Evolutionary conservation across 2,113 vertebrate genomes (phyloP).

Genomic region (Naja naja): DNA sequence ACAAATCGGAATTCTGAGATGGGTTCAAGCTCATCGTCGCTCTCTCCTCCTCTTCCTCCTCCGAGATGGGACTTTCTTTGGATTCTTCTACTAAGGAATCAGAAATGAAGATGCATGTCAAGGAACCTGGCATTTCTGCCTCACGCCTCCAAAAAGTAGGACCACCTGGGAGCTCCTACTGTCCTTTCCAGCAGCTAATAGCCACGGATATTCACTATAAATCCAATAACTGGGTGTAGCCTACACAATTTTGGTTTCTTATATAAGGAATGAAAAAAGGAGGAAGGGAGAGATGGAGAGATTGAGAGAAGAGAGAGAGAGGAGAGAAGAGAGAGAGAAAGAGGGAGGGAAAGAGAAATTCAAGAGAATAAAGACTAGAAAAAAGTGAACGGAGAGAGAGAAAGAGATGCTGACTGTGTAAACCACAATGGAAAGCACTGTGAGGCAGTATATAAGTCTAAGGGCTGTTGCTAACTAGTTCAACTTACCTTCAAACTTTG

Average conservation of each 20-base stretch:
- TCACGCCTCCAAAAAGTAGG: not conserved
- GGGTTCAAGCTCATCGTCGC: slow-evolving; percentile 72
- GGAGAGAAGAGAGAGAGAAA: no score
- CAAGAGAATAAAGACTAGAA: not conserved
- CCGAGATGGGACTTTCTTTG: slow-evolving; percentile 76
- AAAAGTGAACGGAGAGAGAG: no score
- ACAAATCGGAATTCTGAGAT: slow-evolving; percentile 95
- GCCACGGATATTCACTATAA: not conserved
- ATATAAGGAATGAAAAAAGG: not conserved
- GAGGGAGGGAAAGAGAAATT: not conserved
- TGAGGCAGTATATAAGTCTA: not conserved
- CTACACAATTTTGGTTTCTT: not conserved
- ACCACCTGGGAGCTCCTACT: no score
- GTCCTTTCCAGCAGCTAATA: not conserved
- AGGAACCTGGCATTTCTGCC: fast-evolving
- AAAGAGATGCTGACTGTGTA: not conserved
- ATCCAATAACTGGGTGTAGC: not conserved
- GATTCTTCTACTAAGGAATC: slow-evolving; percentile 70
- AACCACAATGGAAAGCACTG: not conserved
- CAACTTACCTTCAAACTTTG: slow-evolving; percentile 79
- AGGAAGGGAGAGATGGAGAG: no score
- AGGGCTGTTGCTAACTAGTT: not conserved
- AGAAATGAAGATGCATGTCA: not conserved
- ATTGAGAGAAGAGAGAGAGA: no score
- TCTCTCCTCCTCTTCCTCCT: slow-evolving; percentile 67